Percentiles rank a stretch among this genome's conserved stretches.
Evolutionary conservation across 2,113 vertebrate species (phyloP).

Genomic region (Mastomys natalensis): DNA sequence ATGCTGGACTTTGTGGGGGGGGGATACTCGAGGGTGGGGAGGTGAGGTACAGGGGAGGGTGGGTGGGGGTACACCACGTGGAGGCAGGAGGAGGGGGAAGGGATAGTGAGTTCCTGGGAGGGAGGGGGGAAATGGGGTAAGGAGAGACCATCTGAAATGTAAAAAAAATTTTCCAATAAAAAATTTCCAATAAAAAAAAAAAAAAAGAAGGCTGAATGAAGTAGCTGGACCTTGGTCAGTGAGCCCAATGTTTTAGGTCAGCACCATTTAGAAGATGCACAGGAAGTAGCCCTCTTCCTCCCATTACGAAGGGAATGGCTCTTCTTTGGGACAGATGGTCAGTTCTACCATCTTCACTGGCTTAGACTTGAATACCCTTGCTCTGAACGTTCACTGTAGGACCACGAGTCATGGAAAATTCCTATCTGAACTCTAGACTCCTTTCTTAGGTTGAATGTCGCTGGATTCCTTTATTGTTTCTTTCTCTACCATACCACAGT

Average conservation of each 20-base stretch:
- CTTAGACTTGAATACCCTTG: not conserved
- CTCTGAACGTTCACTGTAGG: not conserved
- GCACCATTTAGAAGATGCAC: rapidly evolving
- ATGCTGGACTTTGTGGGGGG: too few species aligned
- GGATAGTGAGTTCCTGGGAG: too few species aligned
- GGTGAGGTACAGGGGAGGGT: too few species aligned
- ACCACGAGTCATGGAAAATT: not conserved
- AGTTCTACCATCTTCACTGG: not conserved
- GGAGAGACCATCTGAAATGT: too few species aligned
- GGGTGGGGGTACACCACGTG: too few species aligned
- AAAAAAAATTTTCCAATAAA: too few species aligned
- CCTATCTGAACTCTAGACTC: not conserved
- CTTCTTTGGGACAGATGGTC: not conserved
- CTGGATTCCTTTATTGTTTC: not conserved
- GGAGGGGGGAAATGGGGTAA: too few species aligned
- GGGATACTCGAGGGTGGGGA: too few species aligned
- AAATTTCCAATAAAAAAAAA: too few species aligned
- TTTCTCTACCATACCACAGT: not conserved
- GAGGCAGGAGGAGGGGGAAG: too few species aligned
- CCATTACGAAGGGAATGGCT: not conserved
- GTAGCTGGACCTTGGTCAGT: not conserved
- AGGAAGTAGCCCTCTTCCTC: not conserved
- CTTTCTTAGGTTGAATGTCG: not conserved
- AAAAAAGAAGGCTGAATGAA: not conserved
- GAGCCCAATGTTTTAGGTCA: not conserved